phyloP scores from a whole-genome alignment of 1,140 invertebrate genomes.

The Charaxes varanes region DNA sequence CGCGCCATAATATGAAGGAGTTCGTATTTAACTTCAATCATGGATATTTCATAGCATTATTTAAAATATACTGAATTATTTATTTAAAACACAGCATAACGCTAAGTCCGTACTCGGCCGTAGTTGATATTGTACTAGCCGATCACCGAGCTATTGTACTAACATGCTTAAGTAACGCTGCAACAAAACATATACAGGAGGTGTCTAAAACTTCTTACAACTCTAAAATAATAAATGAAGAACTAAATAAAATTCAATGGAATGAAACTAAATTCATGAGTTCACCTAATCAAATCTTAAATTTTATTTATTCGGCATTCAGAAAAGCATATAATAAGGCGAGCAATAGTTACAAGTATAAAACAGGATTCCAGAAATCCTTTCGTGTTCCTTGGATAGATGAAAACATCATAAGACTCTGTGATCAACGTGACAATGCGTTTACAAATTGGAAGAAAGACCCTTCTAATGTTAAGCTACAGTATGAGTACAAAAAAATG shows the following conservation, averaged over 20 bases:
- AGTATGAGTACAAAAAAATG: slow-evolving; percentile 28
- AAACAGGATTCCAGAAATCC: slow-evolving; percentile 1
- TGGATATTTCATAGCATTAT: no score
- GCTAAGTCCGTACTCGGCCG: no score
- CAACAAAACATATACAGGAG: slow-evolving; percentile 29
- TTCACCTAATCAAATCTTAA: slow-evolving; percentile 14
- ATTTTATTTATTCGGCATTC: slow-evolving; percentile 20
- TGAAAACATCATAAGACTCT: slow-evolving; percentile 19
- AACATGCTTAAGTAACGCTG: no score
- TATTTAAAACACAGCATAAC: no score
- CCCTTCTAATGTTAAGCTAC: slow-evolving; percentile 13
- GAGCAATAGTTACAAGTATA: slow-evolving; percentile 5
- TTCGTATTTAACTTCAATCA: no score
- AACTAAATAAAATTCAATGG: slow-evolving; percentile 26
- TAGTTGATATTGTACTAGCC: no score
- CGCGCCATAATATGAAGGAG: no score
- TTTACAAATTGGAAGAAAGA: slow-evolving; percentile 25
- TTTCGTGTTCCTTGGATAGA: slow-evolving; percentile 26
- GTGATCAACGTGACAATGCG: slow-evolving; percentile 26
- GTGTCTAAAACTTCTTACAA: slow-evolving; percentile 20
- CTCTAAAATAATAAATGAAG: slow-evolving; percentile 17
- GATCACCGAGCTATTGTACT: no score
- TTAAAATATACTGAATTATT: no score
- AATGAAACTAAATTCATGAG: slow-evolving; percentile 3
- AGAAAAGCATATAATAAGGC: slow-evolving; percentile 16